phyloP scores from a whole-genome alignment of 2,113 vertebrate genomes.

The Marmota flaviventris region DNA sequence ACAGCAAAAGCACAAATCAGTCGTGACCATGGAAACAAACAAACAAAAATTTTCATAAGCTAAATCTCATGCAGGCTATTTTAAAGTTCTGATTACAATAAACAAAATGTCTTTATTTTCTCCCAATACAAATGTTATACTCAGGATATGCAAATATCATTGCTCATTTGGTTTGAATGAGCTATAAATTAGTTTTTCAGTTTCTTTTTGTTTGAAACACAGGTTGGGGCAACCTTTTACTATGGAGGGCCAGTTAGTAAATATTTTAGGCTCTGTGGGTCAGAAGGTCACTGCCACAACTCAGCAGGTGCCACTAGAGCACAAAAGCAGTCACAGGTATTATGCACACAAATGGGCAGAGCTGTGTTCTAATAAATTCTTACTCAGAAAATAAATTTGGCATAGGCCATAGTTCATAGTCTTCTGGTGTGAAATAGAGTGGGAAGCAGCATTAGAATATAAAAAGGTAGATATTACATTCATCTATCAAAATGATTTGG shows the following conservation, averaged over 20 bases:
- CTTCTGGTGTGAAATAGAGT: not conserved
- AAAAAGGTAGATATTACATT: not conserved
- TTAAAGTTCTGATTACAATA: conserved; percentile 27
- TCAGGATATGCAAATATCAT: not conserved
- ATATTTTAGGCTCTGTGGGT: not conserved
- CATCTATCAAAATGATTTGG: not conserved
- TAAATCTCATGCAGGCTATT: conserved; percentile 38
- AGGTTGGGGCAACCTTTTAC: not conserved
- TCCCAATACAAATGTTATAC: not conserved
- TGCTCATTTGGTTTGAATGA: not conserved
- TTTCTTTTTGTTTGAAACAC: not conserved
- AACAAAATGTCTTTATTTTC: conserved; percentile 51
- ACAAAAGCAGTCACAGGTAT: not conserved
- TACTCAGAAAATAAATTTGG: not conserved
- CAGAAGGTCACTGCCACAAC: not conserved
- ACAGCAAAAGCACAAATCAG: not conserved
- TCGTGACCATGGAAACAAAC: not conserved
- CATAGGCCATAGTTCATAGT: not conserved
- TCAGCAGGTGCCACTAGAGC: not conserved
- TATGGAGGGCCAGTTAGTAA: not conserved
- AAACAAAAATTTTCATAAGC: conserved; percentile 49
- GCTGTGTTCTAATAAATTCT: not conserved
- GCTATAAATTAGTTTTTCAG: not conserved
- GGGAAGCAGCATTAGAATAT: not conserved
- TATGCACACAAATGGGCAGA: not conserved